Evolutionary conservation across 2,888 invertebrate genomes (phyloP).

Genomic region (Lottia scabra): DNA sequence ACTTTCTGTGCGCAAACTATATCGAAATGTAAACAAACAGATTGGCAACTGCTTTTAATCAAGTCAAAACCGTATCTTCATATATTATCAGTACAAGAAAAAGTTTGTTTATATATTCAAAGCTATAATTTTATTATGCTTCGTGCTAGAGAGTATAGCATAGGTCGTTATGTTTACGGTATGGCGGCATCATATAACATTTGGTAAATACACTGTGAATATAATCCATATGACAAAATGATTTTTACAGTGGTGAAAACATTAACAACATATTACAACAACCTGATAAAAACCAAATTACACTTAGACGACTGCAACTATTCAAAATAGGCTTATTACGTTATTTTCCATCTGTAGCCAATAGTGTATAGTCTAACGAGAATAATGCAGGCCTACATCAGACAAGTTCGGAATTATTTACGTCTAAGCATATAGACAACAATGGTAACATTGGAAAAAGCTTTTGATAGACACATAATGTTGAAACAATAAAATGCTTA

Average conservation of each 20-base stretch:
- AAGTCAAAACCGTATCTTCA: background rate
- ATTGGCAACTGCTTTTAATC: background rate
- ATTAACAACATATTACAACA: background rate
- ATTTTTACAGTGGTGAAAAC: background rate
- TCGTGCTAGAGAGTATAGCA: background rate
- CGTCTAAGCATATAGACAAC: no score
- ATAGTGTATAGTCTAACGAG: no score
- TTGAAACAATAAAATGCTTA: no score
- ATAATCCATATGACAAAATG: background rate
- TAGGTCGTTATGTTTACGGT: background rate
- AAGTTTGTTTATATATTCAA: no score
- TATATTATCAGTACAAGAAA: background rate
- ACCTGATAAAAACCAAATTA: background rate
- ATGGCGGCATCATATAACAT: background rate
- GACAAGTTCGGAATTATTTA: no score
- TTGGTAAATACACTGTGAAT: background rate
- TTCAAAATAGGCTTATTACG: background rate
- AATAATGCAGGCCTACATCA: no score
- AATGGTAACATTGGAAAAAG: no score
- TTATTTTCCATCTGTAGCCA: background rate
- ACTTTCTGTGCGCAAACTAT: no score
- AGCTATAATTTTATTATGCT: no score
- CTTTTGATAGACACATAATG: no score
- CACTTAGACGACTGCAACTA: background rate
- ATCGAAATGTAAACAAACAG: background rate